Evolutionary conservation across 2,113 vertebrate genomes (phyloP).

Genomic region (Puffinus mauretanicus): DNA sequence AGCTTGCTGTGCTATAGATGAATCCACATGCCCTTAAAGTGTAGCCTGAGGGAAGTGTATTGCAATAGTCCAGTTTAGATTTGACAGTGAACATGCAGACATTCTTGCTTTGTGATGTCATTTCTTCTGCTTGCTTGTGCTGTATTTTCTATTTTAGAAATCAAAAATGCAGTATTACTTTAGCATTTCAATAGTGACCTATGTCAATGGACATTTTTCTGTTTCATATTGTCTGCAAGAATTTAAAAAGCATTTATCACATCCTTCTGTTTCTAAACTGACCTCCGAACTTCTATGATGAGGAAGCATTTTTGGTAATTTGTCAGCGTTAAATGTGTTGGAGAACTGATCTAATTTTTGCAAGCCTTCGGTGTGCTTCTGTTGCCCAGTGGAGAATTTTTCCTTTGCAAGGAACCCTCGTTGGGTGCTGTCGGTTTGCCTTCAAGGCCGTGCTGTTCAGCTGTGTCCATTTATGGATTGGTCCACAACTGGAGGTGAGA

Average conservation of each 20-base stretch:
- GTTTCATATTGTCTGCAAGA: not conserved
- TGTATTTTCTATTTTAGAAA: not conserved
- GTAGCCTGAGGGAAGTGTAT: conserved; percentile 18
- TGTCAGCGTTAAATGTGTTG: not conserved
- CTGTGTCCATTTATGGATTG: not conserved
- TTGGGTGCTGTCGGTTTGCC: not conserved
- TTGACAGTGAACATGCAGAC: not conserved
- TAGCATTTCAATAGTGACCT: not conserved
- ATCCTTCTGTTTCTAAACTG: not conserved
- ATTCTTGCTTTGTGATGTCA: not conserved
- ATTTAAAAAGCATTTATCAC: not conserved
- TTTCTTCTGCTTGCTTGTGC: not conserved
- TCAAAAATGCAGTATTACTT: not conserved
- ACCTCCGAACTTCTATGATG: not conserved
- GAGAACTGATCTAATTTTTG: not conserved
- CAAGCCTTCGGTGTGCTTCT: not conserved
- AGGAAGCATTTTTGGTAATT: not conserved
- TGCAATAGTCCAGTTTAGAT: not conserved
- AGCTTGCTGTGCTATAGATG: not conserved
- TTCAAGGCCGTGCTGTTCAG: not conserved
- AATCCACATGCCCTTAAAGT: not conserved
- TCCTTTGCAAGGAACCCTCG: not conserved
- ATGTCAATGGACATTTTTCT: not conserved
- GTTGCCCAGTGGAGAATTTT: not conserved
- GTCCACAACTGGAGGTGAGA: not conserved